Conservation (phyloP, 2,113 vertebrate species). For the Ctenodactylus gundi region DNA sequence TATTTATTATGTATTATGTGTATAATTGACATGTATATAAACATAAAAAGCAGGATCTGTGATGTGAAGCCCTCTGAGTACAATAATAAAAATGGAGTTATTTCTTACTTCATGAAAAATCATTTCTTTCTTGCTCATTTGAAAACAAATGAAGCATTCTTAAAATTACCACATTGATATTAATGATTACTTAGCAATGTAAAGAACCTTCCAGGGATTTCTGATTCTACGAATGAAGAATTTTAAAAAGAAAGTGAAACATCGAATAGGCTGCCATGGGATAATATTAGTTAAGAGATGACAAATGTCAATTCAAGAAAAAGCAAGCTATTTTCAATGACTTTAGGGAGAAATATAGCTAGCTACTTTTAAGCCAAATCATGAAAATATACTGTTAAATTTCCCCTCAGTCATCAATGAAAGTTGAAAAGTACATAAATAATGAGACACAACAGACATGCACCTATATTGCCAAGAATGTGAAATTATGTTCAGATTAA, state of each 20-base stretch:
- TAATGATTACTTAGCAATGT: slow-evolving; percentile 26
- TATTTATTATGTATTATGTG: background rate
- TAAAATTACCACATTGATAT: slow-evolving; percentile 25
- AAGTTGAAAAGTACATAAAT: slow-evolving; percentile 27
- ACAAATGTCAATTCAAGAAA: slow-evolving; percentile 29
- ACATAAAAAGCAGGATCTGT: background rate
- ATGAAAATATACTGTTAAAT: background rate
- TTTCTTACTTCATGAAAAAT: slow-evolving; percentile 60
- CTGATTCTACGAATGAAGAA: background rate
- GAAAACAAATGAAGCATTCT: slow-evolving; percentile 49
- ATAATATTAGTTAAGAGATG: slow-evolving; percentile 31
- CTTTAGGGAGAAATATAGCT: background rate
- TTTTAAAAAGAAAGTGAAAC: background rate
- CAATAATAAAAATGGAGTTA: background rate
- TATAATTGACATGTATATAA: background rate
- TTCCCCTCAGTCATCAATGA: slow-evolving; percentile 15
- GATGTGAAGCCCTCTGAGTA: background rate
- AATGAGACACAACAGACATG: background rate
- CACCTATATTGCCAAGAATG: background rate
- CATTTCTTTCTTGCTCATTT: slow-evolving; percentile 30
- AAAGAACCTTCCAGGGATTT: slow-evolving; percentile 18
- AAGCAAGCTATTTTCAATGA: slow-evolving; percentile 20
- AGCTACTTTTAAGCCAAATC: background rate
- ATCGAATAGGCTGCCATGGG: background rate
- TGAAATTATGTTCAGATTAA: slow-evolving; percentile 24